These are phyloP conservation scores for Pterophyllum scalare DNA, from an alignment of 2,113 vertebrate genomes.

Conservation along the genomic window DNA sequence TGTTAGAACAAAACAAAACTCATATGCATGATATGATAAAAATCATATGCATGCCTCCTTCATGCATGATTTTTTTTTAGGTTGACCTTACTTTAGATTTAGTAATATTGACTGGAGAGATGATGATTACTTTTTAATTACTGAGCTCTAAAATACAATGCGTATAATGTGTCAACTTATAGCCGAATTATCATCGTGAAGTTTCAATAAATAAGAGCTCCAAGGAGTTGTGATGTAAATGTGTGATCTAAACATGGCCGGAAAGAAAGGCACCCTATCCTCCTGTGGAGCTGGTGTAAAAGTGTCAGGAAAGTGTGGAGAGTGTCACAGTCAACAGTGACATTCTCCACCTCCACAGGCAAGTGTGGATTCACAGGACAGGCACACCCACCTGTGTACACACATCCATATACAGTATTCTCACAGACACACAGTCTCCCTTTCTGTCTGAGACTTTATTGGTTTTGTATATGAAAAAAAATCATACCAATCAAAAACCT, in stretches of 20 bases:
- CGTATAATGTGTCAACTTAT: neutral
- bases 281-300: constrained; percentile 70
- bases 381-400: constrained; percentile 60
- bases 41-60: neutral
- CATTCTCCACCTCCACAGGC: constrained; percentile 75
- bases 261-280: constrained; percentile 65
- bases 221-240: neutral
- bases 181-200: neutral
- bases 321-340: constrained; percentile 81
- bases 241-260: constrained; percentile 25
- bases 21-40: too few species aligned
- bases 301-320: constrained; percentile 73
- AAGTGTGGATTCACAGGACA: constrained; percentile 44
- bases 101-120: constrained; percentile 3
- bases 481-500: neutral
- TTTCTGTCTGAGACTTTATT: neutral
- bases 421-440: neutral
- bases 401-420: constrained; percentile 14
- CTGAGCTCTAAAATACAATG: neutral
- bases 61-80: neutral
- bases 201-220: neutral
- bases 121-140: constrained; percentile 7
- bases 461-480: neutral
- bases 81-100: constrained; percentile 22
- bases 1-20: neutral